Base-by-base conservation (phyloP, 2,797 vertebrate species). In the Rhinophrynus dorsalis region DNA sequence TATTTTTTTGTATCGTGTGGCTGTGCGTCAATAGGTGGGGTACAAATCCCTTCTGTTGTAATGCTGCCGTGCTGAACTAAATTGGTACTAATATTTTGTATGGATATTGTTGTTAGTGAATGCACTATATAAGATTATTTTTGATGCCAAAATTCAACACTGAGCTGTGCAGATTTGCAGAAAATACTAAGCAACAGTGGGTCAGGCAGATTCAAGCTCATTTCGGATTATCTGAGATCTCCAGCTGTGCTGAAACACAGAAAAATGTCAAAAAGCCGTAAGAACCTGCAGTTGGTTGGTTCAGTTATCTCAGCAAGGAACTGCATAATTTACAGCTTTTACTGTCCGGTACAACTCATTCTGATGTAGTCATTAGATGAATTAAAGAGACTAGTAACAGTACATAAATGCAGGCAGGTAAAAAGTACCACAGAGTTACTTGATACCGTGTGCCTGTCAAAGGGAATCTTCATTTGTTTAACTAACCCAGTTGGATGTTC, bases 201-300 rank as follows among this genome's bases (percentile, higher is more conserved):
- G 60, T 58, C 68, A 72, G 47, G 51, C 13, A 64, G 52, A 63
- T 71, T 57, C 52, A 17, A 42, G 51, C 56, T 63, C 51, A 51
- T 72, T 72, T 40, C 20, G 52, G 68, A 72, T 72, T 72, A 72
- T 72, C 68, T 27, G 29, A 6, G 23, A 26, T 64, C 32, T 24
- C 68, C 68, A 72, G 68, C 68, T 72, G 68, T 58, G 60, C 51
- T 26, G 68, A 42, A 42, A 72, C 52, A 64, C 20, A 64, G 68
- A 71, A 20, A 50, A 57, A 40, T 20, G 42, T 24, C 68, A 57
- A 57, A 71, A 63, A 51, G 30, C 23, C 51, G 29, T 54, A 58
- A 30, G 32, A 27, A 48, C 17, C 48, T 12, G 2, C 21, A 27
- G 27, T 23, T 26, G 30, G 24, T 38, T 48, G 42, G 21, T 21